phyloP scores from a whole-genome alignment of 2,888 invertebrate species.

The Anagyrus pseudococci region DNA sequence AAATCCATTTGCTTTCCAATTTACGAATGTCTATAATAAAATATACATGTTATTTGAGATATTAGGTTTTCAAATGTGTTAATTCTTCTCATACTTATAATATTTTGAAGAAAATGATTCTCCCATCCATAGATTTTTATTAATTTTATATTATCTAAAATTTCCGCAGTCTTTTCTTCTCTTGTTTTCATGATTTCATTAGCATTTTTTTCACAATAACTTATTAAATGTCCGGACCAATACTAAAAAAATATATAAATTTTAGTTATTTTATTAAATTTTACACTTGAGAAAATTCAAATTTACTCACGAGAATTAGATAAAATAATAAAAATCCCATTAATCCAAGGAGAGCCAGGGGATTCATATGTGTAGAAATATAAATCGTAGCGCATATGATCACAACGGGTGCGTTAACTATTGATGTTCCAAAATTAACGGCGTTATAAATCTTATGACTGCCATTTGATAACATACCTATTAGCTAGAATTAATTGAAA shows the following conservation, averaged over 20 bases:
- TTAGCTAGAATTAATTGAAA: conserved; percentile 59
- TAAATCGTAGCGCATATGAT: conserved; percentile 63
- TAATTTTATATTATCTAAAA: conserved; percentile 67
- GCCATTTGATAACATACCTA: conserved; percentile 67
- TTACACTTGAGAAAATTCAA: no score
- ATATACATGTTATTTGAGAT: no score
- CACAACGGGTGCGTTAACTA: conserved; percentile 66
- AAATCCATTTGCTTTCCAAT: conserved; percentile 64
- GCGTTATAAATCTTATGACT: conserved; percentile 66
- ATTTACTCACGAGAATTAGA: conserved; percentile 63
- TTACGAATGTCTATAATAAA: conserved; percentile 63
- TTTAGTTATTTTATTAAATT: background rate
- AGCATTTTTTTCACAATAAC: conserved; percentile 51
- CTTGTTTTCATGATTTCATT: conserved; percentile 53
- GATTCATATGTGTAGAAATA: conserved; percentile 64
- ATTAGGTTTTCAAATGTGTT: no score
- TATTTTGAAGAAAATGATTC: conserved; percentile 64
- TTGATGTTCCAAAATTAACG: conserved; percentile 63
- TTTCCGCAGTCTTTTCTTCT: conserved; percentile 66
- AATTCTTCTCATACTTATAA: conserved; percentile 56
- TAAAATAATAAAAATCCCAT: conserved; percentile 64
- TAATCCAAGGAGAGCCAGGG: conserved; percentile 65
- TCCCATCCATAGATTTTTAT: conserved; percentile 75
- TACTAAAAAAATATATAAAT: conserved; percentile 53
- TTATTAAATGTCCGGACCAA: conserved; percentile 59